Conservation (phyloP, 2,888 invertebrate genomes). For the Thymelicus sylvestris region DNA sequence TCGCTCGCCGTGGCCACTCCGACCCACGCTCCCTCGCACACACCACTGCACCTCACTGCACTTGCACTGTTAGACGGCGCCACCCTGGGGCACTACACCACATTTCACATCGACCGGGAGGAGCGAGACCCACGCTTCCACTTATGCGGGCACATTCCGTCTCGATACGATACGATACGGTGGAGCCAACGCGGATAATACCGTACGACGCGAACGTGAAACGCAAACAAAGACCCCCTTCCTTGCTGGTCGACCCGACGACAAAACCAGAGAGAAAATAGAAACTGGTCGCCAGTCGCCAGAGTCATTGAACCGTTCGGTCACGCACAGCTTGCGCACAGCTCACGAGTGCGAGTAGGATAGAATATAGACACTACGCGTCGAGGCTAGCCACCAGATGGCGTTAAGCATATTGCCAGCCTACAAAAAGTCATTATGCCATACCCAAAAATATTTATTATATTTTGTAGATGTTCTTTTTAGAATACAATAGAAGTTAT, state of each 20-base stretch:
- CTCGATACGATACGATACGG: constrained; percentile 75
- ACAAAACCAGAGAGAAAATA: constrained; percentile 84
- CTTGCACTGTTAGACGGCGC: constrained; percentile 80
- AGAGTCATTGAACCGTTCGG: constrained; percentile 84
- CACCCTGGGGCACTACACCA: constrained; percentile 77
- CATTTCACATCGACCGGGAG: constrained; percentile 80
- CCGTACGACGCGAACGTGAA: constrained; percentile 81
- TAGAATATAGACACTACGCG: constrained; percentile 43
- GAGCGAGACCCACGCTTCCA: constrained; percentile 81
- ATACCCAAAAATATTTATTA: constrained; percentile 56
- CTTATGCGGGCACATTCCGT: constrained; percentile 83
- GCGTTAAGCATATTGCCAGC: constrained; percentile 47
- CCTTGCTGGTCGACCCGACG: constrained; percentile 74
- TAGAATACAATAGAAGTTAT: too few relatives aligned
- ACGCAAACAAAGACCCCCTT: constrained; percentile 84
- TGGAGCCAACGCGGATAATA: constrained; percentile 71
- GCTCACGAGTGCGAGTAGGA: constrained; percentile 75
- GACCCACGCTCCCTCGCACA: constrained; percentile 76
- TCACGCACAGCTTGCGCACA: constrained; percentile 62
- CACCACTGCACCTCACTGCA: constrained; percentile 82
- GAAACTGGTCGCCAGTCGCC: constrained; percentile 81
- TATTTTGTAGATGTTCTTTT: too few relatives aligned
- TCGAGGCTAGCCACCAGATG: constrained; percentile 57
- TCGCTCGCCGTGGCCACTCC: constrained; percentile 79
- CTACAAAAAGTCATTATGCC: constrained; percentile 50